These are phyloP conservation scores for Hyles vespertilio DNA, from an alignment of 1,140 invertebrate genomes.

Conservation along the genomic window DNA sequence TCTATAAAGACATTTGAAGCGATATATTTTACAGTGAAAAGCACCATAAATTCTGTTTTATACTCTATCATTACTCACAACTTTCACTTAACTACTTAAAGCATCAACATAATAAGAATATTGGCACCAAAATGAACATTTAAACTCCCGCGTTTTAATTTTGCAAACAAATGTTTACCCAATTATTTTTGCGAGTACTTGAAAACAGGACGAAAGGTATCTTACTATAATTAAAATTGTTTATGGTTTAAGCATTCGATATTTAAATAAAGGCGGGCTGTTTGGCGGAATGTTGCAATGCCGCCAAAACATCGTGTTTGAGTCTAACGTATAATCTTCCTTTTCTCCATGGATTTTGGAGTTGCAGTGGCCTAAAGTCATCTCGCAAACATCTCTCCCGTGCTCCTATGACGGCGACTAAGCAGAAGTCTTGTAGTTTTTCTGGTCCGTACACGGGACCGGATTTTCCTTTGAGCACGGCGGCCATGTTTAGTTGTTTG, in stretches of 20 bases:
- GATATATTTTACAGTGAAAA: constrained; percentile 44
- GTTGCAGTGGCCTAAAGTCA: constrained; percentile 92
- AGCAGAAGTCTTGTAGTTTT: constrained; percentile 90
- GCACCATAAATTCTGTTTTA: constrained; percentile 63
- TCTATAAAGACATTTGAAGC: constrained; percentile 1
- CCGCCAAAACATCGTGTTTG: constrained; percentile 91
- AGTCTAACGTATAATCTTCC: constrained; percentile 93
- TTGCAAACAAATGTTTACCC: background rate
- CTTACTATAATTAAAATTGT: background rate
- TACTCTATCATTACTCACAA: constrained; percentile 54
- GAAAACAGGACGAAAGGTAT: background rate
- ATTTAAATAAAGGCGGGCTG: constrained; percentile 79
- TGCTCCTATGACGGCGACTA: constrained; percentile 95
- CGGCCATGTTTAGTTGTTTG: constrained; percentile 95
- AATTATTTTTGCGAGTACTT: background rate
- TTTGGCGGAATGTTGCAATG: constrained; percentile 89
- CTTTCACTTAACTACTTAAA: constrained; percentile 62
- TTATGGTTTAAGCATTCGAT: constrained; percentile 7
- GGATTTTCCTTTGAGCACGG: constrained; percentile 88
- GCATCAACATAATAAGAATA: constrained; percentile 56
- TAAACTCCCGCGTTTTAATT: background rate
- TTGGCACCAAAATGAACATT: constrained; percentile 55
- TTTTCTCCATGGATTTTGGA: constrained; percentile 97
- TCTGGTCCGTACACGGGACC: constrained; percentile 90
- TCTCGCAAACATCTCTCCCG: constrained; percentile 93